Base-by-base conservation (phyloP, 2,888 invertebrate genomes). In the Hyppa rectilinea region DNA sequence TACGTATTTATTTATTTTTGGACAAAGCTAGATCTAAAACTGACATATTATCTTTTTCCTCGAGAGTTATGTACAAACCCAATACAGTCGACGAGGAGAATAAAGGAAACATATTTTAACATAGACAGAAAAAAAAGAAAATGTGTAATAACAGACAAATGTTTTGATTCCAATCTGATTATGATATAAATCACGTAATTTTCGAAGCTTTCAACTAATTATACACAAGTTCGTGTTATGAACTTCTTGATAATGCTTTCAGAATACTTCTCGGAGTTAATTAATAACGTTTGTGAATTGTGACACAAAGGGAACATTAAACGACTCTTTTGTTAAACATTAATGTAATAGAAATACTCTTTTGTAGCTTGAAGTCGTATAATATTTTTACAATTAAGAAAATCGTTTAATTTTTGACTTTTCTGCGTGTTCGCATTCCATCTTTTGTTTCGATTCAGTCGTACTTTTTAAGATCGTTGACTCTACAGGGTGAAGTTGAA, bases 191-290 rank as follows among this genome's bases (percentile, higher is more conserved):
- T 71, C 31, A 43, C 43, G 20, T 68, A 64, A 63, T 72, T 75
- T 67, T n/a, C 59, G 26, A 74, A 72, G 71, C 76, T 81, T 84
- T 72, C 49, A 84, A 76, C 70, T 53, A 66, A 83, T 81, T 81
- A 70, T 81, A 78, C 66, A 78, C 74, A 68, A 77, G 47, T 68
- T 70, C 2, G 40, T 78, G 66, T 71, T 83, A 55, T 71, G 47
- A 82, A 80, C 56, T 76, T 63, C 40, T 69, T 50, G 56, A 61
- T 50, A 45, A 72, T 72, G 74, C 62, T 68, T 71, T 77, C 31
- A 23, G 26, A 77, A 59, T 53, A 61, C 23, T 69, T 60, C 12
- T 45, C 47, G 0, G 43, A 45, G 26, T 56, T 60, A n/a, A 69
- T 76, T 68, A 55, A 60, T 49, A 60, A 49, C 43, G 47, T 55